phyloP scores from a whole-genome alignment of 30 jellyfish, hydroid and myxozoan genomes.

The Sanderia malayensis region DNA sequence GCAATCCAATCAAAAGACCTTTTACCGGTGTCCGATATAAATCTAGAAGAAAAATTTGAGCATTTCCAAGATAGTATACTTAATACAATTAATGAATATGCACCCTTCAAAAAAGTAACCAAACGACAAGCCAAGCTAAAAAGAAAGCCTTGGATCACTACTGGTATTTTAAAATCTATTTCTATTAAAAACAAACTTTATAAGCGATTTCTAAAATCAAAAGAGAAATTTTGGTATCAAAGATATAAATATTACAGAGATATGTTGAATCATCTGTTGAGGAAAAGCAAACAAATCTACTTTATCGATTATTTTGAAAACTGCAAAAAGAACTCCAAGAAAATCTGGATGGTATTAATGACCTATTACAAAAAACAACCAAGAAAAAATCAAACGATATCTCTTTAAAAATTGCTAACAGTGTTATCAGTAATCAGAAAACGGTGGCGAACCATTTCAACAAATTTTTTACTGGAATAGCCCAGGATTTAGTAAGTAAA shows the following conservation, averaged over 20 bases:
- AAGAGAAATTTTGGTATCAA: neutral
- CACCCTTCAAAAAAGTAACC: no score
- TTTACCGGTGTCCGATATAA: no score
- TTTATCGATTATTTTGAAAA: neutral
- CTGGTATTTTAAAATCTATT: neutral
- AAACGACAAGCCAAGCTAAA: no score
- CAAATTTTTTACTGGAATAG: constrained; percentile 25
- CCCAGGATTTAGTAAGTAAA: no score
- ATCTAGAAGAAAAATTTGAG: no score
- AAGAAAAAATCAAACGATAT: neutral
- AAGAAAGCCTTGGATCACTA: neutral
- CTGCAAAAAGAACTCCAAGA: neutral
- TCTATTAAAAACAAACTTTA: neutral
- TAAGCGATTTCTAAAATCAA: neutral
- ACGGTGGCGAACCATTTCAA: constrained; percentile 40
- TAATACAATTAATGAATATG: no score
- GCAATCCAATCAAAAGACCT: no score
- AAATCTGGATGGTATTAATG: neutral
- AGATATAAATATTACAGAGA: neutral
- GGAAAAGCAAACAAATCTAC: neutral
- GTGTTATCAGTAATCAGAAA: constrained; percentile 14
- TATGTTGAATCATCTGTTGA: neutral
- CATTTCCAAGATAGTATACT: no score
- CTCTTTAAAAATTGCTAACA: neutral
- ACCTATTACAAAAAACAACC: neutral